Evolutionary conservation across 2,113 vertebrate genomes (phyloP).

Genomic region (Isichthys henryi): DNA sequence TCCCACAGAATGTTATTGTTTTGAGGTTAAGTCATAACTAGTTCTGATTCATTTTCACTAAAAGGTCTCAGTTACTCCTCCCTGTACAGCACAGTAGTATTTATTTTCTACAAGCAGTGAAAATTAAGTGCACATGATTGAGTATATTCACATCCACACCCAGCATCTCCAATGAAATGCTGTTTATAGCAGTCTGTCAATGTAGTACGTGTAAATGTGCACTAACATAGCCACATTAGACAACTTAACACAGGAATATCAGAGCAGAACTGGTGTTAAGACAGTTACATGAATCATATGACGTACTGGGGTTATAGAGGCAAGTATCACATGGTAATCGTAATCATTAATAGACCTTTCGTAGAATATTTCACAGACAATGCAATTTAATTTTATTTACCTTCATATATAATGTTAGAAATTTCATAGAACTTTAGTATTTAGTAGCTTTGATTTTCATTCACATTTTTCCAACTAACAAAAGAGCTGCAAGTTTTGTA

Average conservation of each 20-base stretch:
- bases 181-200: background rate
- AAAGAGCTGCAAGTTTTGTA: background rate
- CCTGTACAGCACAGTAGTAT: background rate
- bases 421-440: background rate
- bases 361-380: background rate
- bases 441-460: background rate
- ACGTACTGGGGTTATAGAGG: background rate
- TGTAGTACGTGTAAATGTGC: background rate
- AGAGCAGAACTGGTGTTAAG: background rate
- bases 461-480: background rate
- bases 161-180: background rate
- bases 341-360: background rate
- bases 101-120: background rate
- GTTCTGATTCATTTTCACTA: background rate
- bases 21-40: background rate
- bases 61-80: background rate
- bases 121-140: background rate
- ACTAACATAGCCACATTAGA: background rate
- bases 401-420: background rate
- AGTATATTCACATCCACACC: background rate
- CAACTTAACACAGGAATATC: background rate
- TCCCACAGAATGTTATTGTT: constrained; percentile 6
- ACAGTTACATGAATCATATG: background rate
- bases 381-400: background rate
- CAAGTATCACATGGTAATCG: background rate